These are phyloP conservation scores for Galeopterus variegatus DNA, from an alignment of 2,113 vertebrate species.

Conservation along the genomic window DNA sequence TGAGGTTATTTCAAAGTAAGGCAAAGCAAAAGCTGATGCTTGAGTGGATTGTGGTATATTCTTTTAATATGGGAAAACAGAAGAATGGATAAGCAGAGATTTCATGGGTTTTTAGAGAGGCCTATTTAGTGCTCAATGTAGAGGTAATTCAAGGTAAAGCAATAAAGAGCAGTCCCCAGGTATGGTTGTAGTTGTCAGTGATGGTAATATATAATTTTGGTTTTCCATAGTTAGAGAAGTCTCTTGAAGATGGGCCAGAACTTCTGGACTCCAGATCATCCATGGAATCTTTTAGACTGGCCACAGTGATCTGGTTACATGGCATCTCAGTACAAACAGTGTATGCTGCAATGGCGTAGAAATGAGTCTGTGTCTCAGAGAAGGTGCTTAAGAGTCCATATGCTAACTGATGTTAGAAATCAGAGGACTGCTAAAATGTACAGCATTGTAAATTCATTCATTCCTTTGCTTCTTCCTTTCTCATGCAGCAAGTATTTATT, in stretches of 20 bases:
- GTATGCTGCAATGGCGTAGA: neutral
- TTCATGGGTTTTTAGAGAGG: neutral
- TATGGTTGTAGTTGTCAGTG: neutral
- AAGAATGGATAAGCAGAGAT: neutral
- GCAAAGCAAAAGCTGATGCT: neutral
- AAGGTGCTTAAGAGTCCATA: neutral
- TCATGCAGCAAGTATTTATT: neutral
- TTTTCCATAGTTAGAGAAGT: neutral
- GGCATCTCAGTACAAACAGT: neutral
- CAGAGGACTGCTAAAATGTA: neutral
- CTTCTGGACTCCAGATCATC: neutral
- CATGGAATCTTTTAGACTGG: neutral
- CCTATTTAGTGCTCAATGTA: neutral
- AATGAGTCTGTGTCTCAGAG: neutral
- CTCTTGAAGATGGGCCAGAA: neutral
- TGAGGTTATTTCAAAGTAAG: neutral
- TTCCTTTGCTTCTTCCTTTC: neutral
- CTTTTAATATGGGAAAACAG: neutral
- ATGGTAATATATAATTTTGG: neutral
- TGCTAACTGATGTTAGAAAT: neutral
- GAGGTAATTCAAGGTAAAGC: neutral
- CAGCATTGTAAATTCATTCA: neutral
- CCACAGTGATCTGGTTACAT: neutral
- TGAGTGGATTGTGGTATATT: neutral
- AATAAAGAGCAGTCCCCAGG: neutral